phyloP scores from a whole-genome alignment of 2,888 invertebrate species.

The Anoncus sp. region DNA sequence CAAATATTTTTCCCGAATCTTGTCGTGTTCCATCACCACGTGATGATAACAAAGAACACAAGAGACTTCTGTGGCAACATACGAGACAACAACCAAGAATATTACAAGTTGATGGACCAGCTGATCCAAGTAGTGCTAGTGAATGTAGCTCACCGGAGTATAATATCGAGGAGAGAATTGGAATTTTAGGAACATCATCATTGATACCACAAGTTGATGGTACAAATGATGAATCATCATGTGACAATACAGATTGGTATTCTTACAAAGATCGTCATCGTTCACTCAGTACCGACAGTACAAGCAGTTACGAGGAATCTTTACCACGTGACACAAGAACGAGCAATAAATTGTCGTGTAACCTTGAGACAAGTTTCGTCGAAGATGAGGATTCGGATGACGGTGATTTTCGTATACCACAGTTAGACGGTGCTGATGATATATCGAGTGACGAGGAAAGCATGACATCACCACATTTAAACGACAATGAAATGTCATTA shows the following conservation, averaged over 20 bases:
- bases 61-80: constrained; percentile 80
- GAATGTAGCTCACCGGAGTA: constrained; percentile 83
- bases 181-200: no score
- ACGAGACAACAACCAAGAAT: constrained; percentile 83
- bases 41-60: constrained; percentile 81
- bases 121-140: constrained; percentile 84
- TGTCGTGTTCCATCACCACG: constrained; percentile 71
- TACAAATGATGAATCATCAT: constrained; percentile 66
- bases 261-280: constrained; percentile 53
- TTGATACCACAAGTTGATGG: constrained; percentile 71
- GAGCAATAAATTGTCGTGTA: neutral
- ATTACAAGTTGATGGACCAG: constrained; percentile 85
- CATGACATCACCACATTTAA: constrained; percentile 67
- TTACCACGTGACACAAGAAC: neutral
- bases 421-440: constrained; percentile 89
- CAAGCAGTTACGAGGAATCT: constrained; percentile 42
- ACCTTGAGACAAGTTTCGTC: constrained; percentile 25
- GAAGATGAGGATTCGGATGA: constrained; percentile 66
- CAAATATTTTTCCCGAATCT: constrained; percentile 76
- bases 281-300: constrained; percentile 32
- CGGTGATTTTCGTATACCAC: constrained; percentile 84
- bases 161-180: constrained; percentile 75
- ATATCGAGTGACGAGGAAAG: constrained; percentile 84
- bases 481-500: constrained; percentile 62
- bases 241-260: constrained; percentile 65